Percentiles rank a stretch among this genome's conserved stretches.
These are phyloP conservation scores for Xylocopa sonorina DNA, from an alignment of 1,140 invertebrate genomes.

Conservation along the genomic window DNA sequence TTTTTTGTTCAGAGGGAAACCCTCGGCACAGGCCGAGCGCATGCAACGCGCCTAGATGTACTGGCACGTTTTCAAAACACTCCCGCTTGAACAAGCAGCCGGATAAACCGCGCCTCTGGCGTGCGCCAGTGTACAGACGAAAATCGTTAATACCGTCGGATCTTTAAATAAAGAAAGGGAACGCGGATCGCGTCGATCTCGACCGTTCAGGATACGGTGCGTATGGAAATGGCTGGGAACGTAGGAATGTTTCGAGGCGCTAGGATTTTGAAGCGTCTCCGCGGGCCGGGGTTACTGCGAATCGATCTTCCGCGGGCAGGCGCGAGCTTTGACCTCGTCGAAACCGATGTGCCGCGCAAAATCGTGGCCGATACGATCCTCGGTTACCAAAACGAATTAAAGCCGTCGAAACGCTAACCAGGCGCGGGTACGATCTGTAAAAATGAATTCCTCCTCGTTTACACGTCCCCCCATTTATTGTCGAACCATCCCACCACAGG, in stretches of 20 bases:
- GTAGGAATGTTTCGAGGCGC: not conserved
- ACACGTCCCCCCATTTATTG: too few species aligned
- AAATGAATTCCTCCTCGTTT: too few species aligned
- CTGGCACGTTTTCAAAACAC: conserved; percentile 62
- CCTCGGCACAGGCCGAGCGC: not conserved
- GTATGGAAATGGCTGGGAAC: not conserved
- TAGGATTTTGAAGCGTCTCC: conserved; percentile 14
- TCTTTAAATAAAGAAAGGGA: conserved; percentile 37
- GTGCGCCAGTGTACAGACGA: conserved; percentile 5
- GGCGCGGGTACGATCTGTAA: too few species aligned
- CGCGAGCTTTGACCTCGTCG: conserved; percentile 59
- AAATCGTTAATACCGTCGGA: conserved; percentile 43
- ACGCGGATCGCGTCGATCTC: not conserved
- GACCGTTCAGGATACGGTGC: not conserved
- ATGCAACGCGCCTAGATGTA: conserved; percentile 15
- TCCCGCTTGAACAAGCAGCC: conserved; percentile 54
- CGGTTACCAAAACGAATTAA: too few species aligned
- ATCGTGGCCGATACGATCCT: not conserved
- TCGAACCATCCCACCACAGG: too few species aligned
- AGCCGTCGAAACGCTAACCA: not conserved
- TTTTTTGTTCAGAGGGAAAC: not conserved
- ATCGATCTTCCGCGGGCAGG: conserved; percentile 56
- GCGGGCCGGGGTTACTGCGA: conserved; percentile 46
- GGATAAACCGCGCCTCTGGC: conserved; percentile 39
- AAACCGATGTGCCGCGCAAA: conserved; percentile 3